These are phyloP conservation scores for Sitta europaea DNA, from an alignment of 2,113 vertebrate genomes.

Conservation along the genomic window DNA sequence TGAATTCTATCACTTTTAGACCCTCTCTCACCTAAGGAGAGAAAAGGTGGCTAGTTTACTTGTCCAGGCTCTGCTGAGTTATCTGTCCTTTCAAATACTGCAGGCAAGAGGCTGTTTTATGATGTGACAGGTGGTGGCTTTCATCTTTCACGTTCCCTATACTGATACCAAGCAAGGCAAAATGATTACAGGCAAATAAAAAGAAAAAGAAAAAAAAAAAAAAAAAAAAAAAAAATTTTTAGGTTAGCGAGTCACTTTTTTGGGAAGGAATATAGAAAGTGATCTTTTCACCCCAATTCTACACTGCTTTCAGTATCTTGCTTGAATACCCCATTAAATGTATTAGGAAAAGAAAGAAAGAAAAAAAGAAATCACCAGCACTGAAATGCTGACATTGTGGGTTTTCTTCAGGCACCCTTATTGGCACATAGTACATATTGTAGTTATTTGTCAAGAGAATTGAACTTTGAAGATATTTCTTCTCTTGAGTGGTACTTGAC, in stretches of 20 bases:
- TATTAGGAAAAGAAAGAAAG: not conserved
- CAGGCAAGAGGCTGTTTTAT: not conserved
- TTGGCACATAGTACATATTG: not conserved
- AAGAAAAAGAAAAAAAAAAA: too few relatives aligned
- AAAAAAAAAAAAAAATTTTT: not conserved
- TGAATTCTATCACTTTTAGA: not conserved
- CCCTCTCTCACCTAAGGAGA: not conserved
- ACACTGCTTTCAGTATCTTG: not conserved
- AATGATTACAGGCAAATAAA: not conserved
- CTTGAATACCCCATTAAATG: not conserved
- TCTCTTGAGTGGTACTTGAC: not conserved
- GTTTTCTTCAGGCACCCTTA: not conserved
- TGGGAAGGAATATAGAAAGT: not conserved
- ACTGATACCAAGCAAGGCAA: not conserved
- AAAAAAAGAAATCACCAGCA: not conserved
- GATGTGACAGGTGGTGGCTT: not conserved
- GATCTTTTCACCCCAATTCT: not conserved
- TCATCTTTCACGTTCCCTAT: not conserved
- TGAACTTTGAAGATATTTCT: not conserved
- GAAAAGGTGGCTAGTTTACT: not conserved
- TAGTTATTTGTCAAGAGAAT: not conserved
- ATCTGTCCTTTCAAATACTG: not conserved
- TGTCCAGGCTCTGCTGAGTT: not conserved
- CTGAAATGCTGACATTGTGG: not conserved
- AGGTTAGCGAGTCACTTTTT: not conserved